Base-by-base conservation (phyloP, 1,140 invertebrate species). In the Cydia splendana region DNA sequence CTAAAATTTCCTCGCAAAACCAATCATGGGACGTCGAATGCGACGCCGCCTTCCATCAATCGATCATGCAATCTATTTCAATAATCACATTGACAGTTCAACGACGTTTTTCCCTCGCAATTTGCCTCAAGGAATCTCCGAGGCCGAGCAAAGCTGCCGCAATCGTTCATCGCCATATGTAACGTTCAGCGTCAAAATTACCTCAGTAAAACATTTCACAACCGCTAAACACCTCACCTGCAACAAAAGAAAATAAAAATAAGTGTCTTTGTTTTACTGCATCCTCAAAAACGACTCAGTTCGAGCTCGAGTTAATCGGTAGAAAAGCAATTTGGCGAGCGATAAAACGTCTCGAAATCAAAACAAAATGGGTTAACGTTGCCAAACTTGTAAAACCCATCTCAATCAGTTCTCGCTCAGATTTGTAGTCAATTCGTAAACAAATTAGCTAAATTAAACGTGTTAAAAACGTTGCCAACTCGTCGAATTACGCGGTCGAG, bases 401-500 rank as follows among this genome's bases (percentile, higher is more conserved):
- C 67, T 71, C 67, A 71, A 71, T 71, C 67, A 71, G 45, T 45
- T 71, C 34, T 42, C 67, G n/a, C 67, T 53, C 73, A 28, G 45
- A 75, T 75, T 75, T 65, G 75, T 75, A 75, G 34, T 62, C 75
- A 13, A 75, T 75, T 65, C 34, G 75, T 75, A 75, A 75, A 75
- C 75, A 75, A 62, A 75, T 75, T 65, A 75, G 51, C 51, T 38
- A 38, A 65, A 62, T 48, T 53, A 65, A 65, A 65, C 15, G 20
- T 30, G 45, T 53, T 74, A 74, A 74, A 74, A 74, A 74, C 75
- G 82, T 82, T 86, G 87, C 82, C 85, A 86, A 82, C 79, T 79
- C 81, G 69, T 74, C 53, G 20, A 71, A 71, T 71, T 45, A 75
- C 79, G 80, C 87, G 89, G 79, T 87, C 90, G 84, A 91, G 84